Evolutionary conservation across 2,888 invertebrate species (phyloP).

Genomic region (Anarsia innoxiella): DNA sequence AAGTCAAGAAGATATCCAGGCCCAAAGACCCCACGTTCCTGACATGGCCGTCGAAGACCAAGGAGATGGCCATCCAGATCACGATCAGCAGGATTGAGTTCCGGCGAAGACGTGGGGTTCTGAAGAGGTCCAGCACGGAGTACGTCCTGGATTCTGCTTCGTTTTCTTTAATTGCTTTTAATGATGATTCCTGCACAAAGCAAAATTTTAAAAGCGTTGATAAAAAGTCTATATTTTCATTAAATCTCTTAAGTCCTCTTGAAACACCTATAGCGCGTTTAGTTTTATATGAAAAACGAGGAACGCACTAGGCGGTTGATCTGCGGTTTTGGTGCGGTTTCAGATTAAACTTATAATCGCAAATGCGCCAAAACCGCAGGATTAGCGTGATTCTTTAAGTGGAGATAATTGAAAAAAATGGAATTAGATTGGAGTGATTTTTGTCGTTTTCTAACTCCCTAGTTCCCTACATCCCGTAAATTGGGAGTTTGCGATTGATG

Average conservation of each 20-base stretch:
- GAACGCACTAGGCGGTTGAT: too few species aligned
- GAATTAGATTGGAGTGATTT: too few species aligned
- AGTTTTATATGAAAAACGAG: too few species aligned
- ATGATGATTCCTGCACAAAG: constrained; percentile 78
- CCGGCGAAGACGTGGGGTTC: constrained; percentile 82
- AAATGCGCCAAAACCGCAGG: too few species aligned
- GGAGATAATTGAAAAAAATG: too few species aligned
- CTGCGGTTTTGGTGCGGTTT: too few species aligned
- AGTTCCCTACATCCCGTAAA: too few species aligned
- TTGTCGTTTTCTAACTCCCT: too few species aligned
- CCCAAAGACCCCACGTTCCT: constrained; percentile 90
- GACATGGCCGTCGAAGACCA: constrained; percentile 92
- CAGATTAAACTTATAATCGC: too few species aligned
- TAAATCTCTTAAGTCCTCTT: neutral
- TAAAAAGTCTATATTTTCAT: neutral
- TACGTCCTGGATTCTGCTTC: constrained; percentile 82
- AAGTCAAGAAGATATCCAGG: constrained; percentile 88
- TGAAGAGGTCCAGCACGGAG: constrained; percentile 88
- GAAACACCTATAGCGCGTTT: too few species aligned
- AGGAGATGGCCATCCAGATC: constrained; percentile 92
- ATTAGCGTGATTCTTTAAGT: too few species aligned
- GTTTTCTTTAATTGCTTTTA: constrained; percentile 80
- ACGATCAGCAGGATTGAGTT: constrained; percentile 86
- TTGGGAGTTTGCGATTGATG: too few species aligned
- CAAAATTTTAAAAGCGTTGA: neutral